Conservation (phyloP, 2,797 vertebrate species). For the Micropoecilia bifurca region DNA sequence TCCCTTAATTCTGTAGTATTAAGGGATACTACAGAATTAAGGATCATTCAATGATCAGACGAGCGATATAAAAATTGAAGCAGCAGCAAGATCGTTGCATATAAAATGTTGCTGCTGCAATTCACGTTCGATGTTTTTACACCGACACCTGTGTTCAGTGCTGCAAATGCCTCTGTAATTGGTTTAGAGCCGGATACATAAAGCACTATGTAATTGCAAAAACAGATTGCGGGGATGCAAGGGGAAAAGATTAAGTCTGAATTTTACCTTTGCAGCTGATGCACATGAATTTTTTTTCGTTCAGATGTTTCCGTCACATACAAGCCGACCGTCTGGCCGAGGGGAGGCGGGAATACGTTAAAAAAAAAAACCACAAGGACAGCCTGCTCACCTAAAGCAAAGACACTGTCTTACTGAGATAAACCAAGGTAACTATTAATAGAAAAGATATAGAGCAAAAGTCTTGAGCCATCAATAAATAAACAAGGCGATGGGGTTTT, state of each 20-base stretch:
- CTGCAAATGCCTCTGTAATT: slow-evolving; percentile 12
- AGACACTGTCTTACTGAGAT: not conserved
- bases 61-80: not conserved
- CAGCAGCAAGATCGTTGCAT: not conserved
- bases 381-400: not conserved
- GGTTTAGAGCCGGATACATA: not conserved
- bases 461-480: not conserved
- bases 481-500: not conserved
- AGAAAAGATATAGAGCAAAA: not conserved
- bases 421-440: not conserved
- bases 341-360: not conserved
- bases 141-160: not conserved
- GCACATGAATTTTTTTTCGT: not conserved
- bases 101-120: slow-evolving; percentile 1
- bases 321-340: accelerated
- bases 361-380: not conserved
- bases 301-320: not conserved
- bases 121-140: not conserved
- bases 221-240: not conserved
- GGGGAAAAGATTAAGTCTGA: not conserved
- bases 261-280: not conserved
- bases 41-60: not conserved
- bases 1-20: not conserved
- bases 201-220: not conserved
- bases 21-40: too few species aligned